These are phyloP conservation scores for Zaprionus lineosus DNA, from an alignment of 2,888 invertebrate species.

Conservation along the genomic window DNA sequence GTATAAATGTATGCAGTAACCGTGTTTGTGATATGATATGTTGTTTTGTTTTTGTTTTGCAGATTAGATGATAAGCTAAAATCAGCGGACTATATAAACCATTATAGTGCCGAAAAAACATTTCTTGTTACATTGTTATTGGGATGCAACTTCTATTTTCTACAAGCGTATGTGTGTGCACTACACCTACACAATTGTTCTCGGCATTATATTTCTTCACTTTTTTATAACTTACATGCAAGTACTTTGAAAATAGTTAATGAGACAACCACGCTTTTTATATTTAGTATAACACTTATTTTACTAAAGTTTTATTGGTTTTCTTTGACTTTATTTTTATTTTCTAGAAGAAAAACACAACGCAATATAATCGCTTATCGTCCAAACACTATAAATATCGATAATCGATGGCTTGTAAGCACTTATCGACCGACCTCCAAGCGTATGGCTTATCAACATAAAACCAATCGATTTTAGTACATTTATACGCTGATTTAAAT, in stretches of 20 bases:
- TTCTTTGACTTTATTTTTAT: conserved; percentile 35
- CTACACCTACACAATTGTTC: conserved; percentile 49
- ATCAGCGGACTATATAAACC: conserved; percentile 30
- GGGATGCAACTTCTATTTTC: conserved; percentile 17
- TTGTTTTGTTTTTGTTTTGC: conserved; percentile 55
- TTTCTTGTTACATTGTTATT: conserved; percentile 19
- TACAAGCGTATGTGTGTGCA: conserved; percentile 29
- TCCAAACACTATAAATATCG: conserved; percentile 24
- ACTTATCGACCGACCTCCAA: conserved; percentile 18
- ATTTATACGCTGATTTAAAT: neutral
- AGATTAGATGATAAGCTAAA: conserved; percentile 47
- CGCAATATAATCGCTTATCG: conserved; percentile 54
- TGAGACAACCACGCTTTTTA: neutral
- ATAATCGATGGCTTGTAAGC: neutral
- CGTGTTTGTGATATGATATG: conserved; percentile 40
- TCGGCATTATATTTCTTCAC: conserved; percentile 24
- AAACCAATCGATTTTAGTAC: neutral
- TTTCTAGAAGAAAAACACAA: conserved; percentile 52
- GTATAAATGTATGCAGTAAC: conserved; percentile 29
- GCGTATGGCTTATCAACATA: neutral
- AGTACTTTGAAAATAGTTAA: neutral
- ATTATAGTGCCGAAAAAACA: conserved; percentile 13
- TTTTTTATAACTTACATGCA: conserved; percentile 31
- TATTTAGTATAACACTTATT: conserved; percentile 13
- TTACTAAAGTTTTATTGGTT: conserved; percentile 20